A percentile compares a stretch with the other conserved stretches of the same genome.
Evolutionary conservation across 2,888 invertebrate genomes (phyloP).

Genomic region (Deroplatys truncata): DNA sequence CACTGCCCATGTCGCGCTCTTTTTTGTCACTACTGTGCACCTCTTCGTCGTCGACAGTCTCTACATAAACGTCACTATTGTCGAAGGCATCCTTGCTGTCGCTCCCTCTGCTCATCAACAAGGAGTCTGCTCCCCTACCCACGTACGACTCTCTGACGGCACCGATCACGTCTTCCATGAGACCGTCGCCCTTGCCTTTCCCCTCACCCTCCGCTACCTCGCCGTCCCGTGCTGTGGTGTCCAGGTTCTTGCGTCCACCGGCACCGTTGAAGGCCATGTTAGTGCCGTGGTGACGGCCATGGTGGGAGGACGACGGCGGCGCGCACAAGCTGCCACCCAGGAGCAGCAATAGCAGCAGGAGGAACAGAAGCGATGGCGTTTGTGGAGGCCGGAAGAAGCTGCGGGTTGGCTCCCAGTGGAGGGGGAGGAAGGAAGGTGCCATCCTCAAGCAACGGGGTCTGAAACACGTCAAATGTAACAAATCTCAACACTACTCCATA

Average conservation of each 20-base stretch:
- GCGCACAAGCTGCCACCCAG: not conserved
- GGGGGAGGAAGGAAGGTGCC: not conserved
- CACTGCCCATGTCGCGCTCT: not conserved
- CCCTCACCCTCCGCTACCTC: not conserved
- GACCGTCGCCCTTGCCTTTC: not conserved
- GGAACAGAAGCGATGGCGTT: not conserved
- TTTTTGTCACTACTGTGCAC: not conserved
- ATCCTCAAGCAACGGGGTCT: constrained; percentile 4
- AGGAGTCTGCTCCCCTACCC: not conserved
- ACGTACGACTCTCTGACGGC: not conserved
- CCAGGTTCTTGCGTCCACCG: not conserved
- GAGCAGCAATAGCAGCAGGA: not conserved
- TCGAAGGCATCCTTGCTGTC: not conserved
- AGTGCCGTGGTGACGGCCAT: not conserved
- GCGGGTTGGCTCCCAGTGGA: not conserved
- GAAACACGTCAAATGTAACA: not conserved
- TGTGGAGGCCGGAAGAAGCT: not conserved
- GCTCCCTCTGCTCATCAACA: not conserved
- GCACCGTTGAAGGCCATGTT: not conserved
- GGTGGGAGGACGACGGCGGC: not conserved
- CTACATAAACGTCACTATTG: not conserved
- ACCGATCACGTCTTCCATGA: not conserved
- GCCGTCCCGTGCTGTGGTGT: not conserved
- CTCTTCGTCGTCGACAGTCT: not conserved
- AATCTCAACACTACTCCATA: too few species aligned